Percentiles rank a stretch among this genome's conserved stretches.
These are phyloP conservation scores for Diuraphis noxia DNA, from an alignment of 1,140 invertebrate genomes.

Conservation along the genomic window DNA sequence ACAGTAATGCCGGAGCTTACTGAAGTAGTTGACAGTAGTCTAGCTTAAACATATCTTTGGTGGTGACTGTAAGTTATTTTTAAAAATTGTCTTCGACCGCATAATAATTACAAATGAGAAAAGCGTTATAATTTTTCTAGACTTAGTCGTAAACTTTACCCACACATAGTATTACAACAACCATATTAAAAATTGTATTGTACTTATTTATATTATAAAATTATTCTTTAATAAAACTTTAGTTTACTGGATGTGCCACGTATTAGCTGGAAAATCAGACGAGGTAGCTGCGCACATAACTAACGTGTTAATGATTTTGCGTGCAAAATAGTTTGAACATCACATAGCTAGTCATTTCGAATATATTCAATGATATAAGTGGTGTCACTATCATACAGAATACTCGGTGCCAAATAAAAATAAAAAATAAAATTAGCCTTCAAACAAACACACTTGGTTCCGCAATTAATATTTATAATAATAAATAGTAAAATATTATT, in stretches of 20 bases:
- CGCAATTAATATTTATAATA: no score
- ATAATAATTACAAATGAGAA: background rate
- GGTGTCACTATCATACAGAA: no score
- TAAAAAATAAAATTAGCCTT: no score
- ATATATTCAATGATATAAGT: no score
- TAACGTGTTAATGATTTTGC: background rate
- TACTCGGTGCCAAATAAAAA: no score
- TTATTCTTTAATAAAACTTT: background rate
- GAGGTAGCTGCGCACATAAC: background rate
- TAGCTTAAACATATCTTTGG: background rate
- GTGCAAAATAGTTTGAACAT: background rate
- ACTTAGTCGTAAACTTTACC: background rate
- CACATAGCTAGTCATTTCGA: no score
- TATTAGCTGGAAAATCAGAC: no score
- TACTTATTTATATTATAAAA: background rate
- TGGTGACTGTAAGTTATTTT: background rate
- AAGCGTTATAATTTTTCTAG: background rate
- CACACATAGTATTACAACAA: background rate
- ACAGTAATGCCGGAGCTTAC: background rate
- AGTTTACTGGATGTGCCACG: background rate
- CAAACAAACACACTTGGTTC: no score
- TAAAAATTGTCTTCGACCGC: no score
- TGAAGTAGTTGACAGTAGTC: background rate
- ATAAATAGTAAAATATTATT: no score
- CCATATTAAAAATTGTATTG: background rate